A percentile compares a stretch with the other conserved stretches of the same genome.
phyloP scores from a whole-genome alignment of 2,888 invertebrate species.

The Xestobium rufovillosum region DNA sequence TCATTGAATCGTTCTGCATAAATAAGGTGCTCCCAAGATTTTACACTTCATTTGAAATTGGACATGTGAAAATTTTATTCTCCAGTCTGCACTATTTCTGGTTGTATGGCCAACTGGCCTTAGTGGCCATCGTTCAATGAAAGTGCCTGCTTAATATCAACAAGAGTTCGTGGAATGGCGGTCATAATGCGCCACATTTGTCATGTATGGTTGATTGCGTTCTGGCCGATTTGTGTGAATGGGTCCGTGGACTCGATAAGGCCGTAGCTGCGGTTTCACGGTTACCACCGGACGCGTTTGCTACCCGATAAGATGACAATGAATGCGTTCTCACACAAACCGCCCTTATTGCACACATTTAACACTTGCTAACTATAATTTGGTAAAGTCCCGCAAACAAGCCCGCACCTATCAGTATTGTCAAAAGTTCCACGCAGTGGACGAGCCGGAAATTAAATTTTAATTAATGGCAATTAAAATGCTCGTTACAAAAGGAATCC shows the following conservation, averaged over 20 bases:
- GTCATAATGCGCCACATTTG: constrained; percentile 38
- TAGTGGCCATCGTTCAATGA: too few relatives aligned
- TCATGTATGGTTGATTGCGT: constrained; percentile 42
- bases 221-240: constrained; percentile 39
- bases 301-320: constrained; percentile 38
- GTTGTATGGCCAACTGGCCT: too few relatives aligned
- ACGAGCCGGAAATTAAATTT: too few relatives aligned
- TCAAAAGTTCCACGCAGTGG: too few relatives aligned
- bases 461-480: too few relatives aligned
- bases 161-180: constrained; percentile 27
- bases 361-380: constrained; percentile 18
- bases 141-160: constrained; percentile 11
- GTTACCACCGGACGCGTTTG: constrained; percentile 30
- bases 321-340: constrained; percentile 33
- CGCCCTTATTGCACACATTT: constrained; percentile 31
- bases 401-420: too few relatives aligned
- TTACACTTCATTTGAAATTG: too few relatives aligned
- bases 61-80: too few relatives aligned
- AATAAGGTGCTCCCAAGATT: too few relatives aligned
- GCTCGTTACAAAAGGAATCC: too few relatives aligned
- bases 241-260: constrained; percentile 37
- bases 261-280: constrained; percentile 30
- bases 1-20: too few relatives aligned
- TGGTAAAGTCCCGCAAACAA: constrained; percentile 9
- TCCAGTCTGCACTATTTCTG: too few relatives aligned